Conservation (phyloP, 2,113 vertebrate genomes). For the Perca schrenkii region DNA sequence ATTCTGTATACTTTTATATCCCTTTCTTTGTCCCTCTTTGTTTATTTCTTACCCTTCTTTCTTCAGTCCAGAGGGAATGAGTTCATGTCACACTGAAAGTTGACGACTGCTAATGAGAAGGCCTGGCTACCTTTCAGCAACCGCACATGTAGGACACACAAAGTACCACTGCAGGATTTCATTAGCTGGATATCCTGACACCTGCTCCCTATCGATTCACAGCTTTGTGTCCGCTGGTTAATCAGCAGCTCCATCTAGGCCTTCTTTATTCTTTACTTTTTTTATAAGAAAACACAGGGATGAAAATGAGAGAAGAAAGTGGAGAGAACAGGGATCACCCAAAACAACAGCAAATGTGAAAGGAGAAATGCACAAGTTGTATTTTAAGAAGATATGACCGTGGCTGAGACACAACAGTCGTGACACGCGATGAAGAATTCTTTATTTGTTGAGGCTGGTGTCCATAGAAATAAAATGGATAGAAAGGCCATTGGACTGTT, state of each 20-base stretch:
- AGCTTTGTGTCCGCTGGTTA: background rate
- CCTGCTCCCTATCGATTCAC: background rate
- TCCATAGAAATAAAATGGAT: too few relatives aligned
- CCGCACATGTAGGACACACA: background rate
- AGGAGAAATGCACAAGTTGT: background rate
- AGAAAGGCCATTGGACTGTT: too few relatives aligned
- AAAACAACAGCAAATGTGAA: background rate
- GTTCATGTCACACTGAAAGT: background rate
- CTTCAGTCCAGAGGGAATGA: background rate
- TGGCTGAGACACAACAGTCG: too few relatives aligned
- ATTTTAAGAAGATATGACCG: conserved; percentile 15
- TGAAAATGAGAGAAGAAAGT: background rate
- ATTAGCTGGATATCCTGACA: background rate
- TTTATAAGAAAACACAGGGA: too few relatives aligned
- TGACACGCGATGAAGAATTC: too few relatives aligned
- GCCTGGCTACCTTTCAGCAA: background rate
- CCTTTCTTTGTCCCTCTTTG: background rate
- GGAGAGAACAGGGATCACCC: background rate
- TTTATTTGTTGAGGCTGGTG: too few relatives aligned
- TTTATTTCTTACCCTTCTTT: background rate
- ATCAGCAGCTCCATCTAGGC: background rate
- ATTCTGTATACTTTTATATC: background rate
- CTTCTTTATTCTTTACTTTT: too few relatives aligned
- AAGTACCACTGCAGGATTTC: conserved; percentile 7
- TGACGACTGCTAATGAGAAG: conserved; percentile 11